Conservation (phyloP, 2,797 vertebrate species). For the Erpetoichthys calabaricus region DNA sequence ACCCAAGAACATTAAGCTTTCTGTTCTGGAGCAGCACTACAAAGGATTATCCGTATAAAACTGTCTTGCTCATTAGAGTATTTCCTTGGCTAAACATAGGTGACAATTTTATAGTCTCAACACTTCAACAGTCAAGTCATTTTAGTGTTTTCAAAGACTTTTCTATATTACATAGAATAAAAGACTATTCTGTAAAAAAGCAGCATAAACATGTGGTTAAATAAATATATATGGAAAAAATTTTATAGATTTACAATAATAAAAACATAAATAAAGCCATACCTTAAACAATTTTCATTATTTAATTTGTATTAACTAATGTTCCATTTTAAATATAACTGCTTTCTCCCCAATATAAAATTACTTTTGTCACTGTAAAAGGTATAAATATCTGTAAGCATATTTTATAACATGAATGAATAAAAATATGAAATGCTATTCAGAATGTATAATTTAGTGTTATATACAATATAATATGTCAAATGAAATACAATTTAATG, state of each 20-base stretch:
- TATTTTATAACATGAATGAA: slow-evolving; percentile 52
- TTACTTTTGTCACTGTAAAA: too few species aligned
- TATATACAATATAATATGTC: slow-evolving; percentile 68
- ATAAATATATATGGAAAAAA: neutral
- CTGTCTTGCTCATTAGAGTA: slow-evolving; percentile 63
- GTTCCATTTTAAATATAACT: too few species aligned
- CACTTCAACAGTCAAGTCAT: slow-evolving; percentile 40
- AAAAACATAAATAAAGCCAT: too few species aligned
- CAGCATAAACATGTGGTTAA: neutral
- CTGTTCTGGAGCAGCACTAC: slow-evolving; percentile 50
- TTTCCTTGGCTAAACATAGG: slow-evolving; percentile 66
- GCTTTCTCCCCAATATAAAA: too few species aligned
- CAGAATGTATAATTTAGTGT: slow-evolving; percentile 68
- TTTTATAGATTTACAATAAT: neutral
- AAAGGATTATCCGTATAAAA: slow-evolving; percentile 64
- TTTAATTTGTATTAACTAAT: too few species aligned
- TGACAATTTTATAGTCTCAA: slow-evolving; percentile 75
- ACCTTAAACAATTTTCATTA: too few species aligned
- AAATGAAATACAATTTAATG: slow-evolving; percentile 66
- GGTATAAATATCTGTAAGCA: slow-evolving; percentile 23
- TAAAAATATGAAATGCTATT: slow-evolving; percentile 56
- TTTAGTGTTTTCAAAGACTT: slow-evolving; percentile 4
- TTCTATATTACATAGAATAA: slow-evolving; percentile 2
- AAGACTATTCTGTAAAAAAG: too few species aligned
- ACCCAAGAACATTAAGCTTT: slow-evolving; percentile 36